A percentile compares a stretch with the other conserved stretches of the same genome.
Evolutionary conservation across 2,113 vertebrate genomes (phyloP).

Genomic region (Ictidomys tridecemlineatus): DNA sequence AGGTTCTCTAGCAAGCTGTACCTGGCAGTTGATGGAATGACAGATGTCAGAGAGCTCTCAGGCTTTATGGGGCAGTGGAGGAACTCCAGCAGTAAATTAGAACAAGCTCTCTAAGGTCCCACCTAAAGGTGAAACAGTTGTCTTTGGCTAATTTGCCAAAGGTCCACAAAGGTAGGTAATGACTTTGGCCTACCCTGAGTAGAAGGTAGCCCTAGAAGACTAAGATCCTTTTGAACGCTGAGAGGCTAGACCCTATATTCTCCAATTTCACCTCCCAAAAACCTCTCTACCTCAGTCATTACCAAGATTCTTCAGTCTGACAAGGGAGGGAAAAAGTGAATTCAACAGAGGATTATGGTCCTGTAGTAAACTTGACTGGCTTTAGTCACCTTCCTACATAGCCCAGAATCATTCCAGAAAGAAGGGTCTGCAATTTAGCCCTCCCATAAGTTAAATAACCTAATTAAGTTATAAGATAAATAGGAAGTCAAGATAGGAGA

Average conservation of each 20-base stretch:
- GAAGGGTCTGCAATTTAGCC: background rate
- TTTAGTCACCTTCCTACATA: background rate
- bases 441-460: background rate
- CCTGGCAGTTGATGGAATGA: background rate
- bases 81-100: slow-evolving; percentile 12
- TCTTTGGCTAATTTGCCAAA: slow-evolving; percentile 12
- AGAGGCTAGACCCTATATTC: background rate
- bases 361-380: background rate
- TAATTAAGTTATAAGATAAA: background rate
- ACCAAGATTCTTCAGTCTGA: slow-evolving; percentile 22
- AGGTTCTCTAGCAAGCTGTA: background rate
- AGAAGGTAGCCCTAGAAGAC: background rate
- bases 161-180: background rate
- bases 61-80: background rate
- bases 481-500: background rate
- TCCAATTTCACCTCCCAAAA: background rate
- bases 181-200: background rate
- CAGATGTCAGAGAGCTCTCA: background rate
- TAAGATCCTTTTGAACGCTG: background rate
- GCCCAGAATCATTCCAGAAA: background rate
- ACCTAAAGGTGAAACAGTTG: background rate
- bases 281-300: background rate
- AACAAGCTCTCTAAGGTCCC: background rate
- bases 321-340: background rate
- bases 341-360: background rate